Percentiles rank a stretch among this genome's conserved stretches.
These are phyloP conservation scores for Andricus curvator DNA, from an alignment of 2,888 invertebrate species.

Conservation along the genomic window DNA sequence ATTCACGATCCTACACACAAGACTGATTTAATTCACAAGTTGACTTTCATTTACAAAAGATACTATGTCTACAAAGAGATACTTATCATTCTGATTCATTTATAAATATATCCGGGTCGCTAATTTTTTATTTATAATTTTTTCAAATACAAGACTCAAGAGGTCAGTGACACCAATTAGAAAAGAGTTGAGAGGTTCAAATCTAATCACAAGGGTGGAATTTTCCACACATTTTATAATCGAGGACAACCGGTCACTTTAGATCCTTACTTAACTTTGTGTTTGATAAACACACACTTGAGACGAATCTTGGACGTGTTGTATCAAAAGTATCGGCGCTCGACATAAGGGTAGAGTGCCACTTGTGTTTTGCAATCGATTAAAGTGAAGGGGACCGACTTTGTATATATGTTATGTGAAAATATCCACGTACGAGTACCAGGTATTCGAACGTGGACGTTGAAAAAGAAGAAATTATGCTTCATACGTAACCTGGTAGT, in stretches of 20 bases:
- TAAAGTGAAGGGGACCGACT: slow-evolving; percentile 54
- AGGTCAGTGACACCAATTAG: background rate
- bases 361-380: slow-evolving; percentile 49
- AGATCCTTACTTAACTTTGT: background rate
- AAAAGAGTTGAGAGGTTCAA: background rate
- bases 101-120: background rate
- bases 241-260: slow-evolving; percentile 24
- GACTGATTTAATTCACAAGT: background rate
- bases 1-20: background rate
- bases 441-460: background rate
- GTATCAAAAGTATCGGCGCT: slow-evolving; percentile 12
- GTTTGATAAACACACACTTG: slow-evolving; percentile 13
- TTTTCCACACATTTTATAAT: slow-evolving; percentile 1
- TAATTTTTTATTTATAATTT: background rate
- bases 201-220: background rate
- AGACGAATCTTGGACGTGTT: slow-evolving; percentile 20
- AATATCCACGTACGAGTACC: slow-evolving; percentile 3
- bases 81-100: background rate
- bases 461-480: slow-evolving; percentile 3
- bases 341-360: slow-evolving; percentile 25
- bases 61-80: background rate
- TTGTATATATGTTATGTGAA: slow-evolving; percentile 21
- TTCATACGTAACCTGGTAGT: background rate
- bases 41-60: background rate
- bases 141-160: background rate